Evolutionary conservation across 2,888 invertebrate genomes (phyloP).

Genomic region (Ariolimax columbianus): DNA sequence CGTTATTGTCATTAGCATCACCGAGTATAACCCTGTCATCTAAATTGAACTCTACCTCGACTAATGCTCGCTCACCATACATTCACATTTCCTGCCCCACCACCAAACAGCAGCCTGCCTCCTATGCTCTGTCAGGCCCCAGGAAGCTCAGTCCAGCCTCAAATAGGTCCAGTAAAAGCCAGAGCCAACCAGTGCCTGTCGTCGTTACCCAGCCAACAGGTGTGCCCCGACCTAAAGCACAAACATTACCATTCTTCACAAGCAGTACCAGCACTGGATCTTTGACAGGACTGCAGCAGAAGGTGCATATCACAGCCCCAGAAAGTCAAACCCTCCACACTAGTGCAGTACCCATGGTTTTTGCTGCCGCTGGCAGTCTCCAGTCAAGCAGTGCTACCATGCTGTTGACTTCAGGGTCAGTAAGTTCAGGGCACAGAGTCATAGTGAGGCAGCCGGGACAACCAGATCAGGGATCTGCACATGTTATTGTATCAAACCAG

Average conservation of each 20-base stretch:
- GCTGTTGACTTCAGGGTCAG: slow-evolving; percentile 19
- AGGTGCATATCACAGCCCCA: slow-evolving; percentile 27
- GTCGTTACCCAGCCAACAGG: slow-evolving; percentile 34
- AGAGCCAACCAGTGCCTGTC: slow-evolving; percentile 26
- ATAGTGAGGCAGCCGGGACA: slow-evolving; percentile 40
- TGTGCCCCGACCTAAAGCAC: not conserved
- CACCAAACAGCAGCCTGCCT: slow-evolving; percentile 38
- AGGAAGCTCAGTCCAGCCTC: slow-evolving; percentile 9
- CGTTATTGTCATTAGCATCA: slow-evolving; percentile 24
- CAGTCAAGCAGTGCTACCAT: slow-evolving; percentile 16
- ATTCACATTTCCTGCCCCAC: slow-evolving; percentile 40
- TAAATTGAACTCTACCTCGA: slow-evolving; percentile 16
- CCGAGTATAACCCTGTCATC: slow-evolving; percentile 9
- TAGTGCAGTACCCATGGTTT: not conserved
- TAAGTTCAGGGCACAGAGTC: not conserved
- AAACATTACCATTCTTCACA: slow-evolving; percentile 25
- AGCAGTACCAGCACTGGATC: not conserved
- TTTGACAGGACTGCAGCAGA: slow-evolving; percentile 29
- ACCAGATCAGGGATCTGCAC: not conserved
- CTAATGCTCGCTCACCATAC: slow-evolving; percentile 28
- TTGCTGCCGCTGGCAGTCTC: slow-evolving; percentile 12
- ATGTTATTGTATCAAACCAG: slow-evolving; percentile 29
- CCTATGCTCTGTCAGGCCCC: slow-evolving; percentile 19
- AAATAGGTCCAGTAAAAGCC: not conserved
- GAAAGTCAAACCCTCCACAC: not conserved